Conservation (phyloP, 2,113 vertebrate species). For the Pelusios castaneus region DNA sequence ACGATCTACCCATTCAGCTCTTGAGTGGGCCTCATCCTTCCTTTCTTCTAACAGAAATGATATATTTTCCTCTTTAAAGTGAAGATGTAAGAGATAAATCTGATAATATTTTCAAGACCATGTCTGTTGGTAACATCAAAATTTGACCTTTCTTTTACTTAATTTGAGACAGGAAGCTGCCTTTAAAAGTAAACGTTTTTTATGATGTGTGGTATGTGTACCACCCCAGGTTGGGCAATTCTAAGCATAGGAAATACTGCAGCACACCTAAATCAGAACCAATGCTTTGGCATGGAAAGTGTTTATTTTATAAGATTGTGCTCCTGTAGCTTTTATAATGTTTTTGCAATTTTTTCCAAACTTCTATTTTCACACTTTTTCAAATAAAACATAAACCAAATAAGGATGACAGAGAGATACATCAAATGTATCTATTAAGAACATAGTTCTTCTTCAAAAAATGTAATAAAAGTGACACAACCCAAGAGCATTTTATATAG, state of each 20-base stretch:
- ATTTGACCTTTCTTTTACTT: not conserved
- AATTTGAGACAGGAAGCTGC: not conserved
- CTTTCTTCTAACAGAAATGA: too few species aligned
- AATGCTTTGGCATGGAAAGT: not conserved
- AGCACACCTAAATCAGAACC: not conserved
- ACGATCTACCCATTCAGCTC: too few species aligned
- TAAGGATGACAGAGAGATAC: not conserved
- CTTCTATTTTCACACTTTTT: not conserved
- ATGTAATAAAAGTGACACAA: slow-evolving; percentile 6
- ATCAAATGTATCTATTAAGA: slow-evolving; percentile 49
- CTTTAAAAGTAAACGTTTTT: not conserved
- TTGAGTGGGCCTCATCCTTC: too few species aligned
- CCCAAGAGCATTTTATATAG: not conserved
- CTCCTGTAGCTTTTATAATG: not conserved
- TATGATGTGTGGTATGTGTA: not conserved
- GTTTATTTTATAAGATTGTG: not conserved
- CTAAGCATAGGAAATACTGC: not conserved
- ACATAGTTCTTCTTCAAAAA: slow-evolving; percentile 2
- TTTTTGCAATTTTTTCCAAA: not conserved
- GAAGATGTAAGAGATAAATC: not conserved
- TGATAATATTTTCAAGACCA: not conserved
- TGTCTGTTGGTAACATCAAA: not conserved
- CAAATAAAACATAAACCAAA: slow-evolving; percentile 11
- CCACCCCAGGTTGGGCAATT: not conserved
- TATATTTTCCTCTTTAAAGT: not conserved